Evolutionary conservation across 2,888 invertebrate genomes (phyloP).

Genomic region (Taenaris catops): DNA sequence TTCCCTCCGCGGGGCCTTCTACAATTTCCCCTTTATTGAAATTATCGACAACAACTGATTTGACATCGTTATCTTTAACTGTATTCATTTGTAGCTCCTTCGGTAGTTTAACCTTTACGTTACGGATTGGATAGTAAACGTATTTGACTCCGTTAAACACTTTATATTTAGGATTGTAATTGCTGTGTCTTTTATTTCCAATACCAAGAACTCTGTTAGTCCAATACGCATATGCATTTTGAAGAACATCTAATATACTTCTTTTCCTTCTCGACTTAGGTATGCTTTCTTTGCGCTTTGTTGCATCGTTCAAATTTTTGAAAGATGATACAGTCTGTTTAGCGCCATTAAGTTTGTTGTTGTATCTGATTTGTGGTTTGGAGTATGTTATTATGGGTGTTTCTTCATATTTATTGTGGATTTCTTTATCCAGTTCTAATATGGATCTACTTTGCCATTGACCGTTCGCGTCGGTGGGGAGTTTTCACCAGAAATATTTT

Average conservation of each 20-base stretch:
- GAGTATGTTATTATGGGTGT: constrained; percentile 42
- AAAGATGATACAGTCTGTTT: constrained; percentile 20
- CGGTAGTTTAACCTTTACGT: constrained; percentile 38
- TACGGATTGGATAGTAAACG: constrained; percentile 48
- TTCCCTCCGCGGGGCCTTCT: constrained; percentile 48
- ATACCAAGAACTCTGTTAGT: constrained; percentile 45
- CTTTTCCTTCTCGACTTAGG: constrained; percentile 45
- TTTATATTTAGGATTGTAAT: constrained; percentile 47
- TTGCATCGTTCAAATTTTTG: constrained; percentile 29
- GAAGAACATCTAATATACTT: constrained; percentile 50
- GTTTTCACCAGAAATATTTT: constrained; percentile 41
- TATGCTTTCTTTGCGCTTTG: constrained; percentile 17
- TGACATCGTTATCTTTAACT: constrained; percentile 26
- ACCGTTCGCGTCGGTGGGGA: constrained; percentile 64
- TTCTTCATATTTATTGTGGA: constrained; percentile 22
- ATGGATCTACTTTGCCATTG: constrained; percentile 71
- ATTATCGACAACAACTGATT: constrained; percentile 47
- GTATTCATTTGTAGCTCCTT: constrained; percentile 33
- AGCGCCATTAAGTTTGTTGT: constrained; percentile 26
- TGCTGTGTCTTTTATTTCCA: constrained; percentile 38
- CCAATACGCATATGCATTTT: constrained; percentile 59
- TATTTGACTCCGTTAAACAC: constrained; percentile 59
- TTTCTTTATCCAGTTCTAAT: constrained; percentile 35
- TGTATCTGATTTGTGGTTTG: constrained; percentile 36
- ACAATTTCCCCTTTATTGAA: constrained; percentile 67